These are phyloP conservation scores for Melinopterus prodromus DNA, from an alignment of 2,888 invertebrate species.

Conservation along the genomic window DNA sequence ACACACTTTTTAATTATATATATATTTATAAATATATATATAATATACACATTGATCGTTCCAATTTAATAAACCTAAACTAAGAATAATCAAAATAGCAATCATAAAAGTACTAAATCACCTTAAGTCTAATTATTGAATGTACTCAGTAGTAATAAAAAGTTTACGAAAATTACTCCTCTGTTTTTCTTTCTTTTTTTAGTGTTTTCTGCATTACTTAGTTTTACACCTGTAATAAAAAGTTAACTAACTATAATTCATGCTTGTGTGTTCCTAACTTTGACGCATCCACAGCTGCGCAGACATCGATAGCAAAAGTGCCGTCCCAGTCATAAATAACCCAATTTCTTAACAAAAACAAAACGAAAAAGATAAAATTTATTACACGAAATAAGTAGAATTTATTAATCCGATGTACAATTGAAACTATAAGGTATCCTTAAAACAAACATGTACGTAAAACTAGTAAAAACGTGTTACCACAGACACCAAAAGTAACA, in stretches of 20 bases:
- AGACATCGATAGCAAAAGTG: background rate
- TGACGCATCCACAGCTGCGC: background rate
- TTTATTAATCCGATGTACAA: background rate
- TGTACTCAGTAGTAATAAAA: constrained; percentile 25
- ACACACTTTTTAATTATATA: constrained; percentile 54
- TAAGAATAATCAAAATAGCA: background rate
- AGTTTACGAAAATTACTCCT: constrained; percentile 19
- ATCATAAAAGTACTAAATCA: background rate
- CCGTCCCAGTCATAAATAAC: background rate
- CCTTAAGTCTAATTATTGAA: constrained; percentile 16
- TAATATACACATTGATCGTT: constrained; percentile 36
- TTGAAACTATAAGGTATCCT: background rate
- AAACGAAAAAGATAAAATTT: background rate
- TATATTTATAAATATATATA: constrained; percentile 33
- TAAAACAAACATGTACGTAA: background rate
- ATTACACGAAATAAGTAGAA: background rate
- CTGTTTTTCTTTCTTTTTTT: background rate
- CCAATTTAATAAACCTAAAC: constrained; percentile 32
- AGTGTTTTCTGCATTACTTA: constrained; percentile 14
- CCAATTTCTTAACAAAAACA: background rate
- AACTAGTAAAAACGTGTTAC: background rate
- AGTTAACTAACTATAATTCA: constrained; percentile 20
- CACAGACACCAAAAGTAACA: background rate
- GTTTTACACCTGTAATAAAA: constrained; percentile 17
- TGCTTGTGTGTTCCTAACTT: constrained; percentile 10